These are phyloP conservation scores for Amorpha juglandis DNA, from an alignment of 2,888 invertebrate species.

Conservation along the genomic window DNA sequence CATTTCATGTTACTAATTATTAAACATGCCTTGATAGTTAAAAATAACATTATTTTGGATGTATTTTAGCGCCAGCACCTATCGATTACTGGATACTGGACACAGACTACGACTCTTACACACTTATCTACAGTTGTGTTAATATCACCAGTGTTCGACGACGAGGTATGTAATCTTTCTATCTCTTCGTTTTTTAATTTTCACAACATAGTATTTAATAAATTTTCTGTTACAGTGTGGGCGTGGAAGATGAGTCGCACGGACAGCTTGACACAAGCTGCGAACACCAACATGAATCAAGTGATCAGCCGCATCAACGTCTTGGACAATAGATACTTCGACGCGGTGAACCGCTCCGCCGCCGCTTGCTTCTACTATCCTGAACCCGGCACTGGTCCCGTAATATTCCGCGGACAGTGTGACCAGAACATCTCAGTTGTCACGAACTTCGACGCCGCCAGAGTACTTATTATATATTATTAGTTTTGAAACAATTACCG, in stretches of 20 bases:
- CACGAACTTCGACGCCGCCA: slow-evolving; percentile 42
- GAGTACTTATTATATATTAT: slow-evolving; percentile 39
- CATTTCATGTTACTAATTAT: background rate
- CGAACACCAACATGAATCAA: slow-evolving; percentile 39
- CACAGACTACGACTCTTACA: slow-evolving; percentile 78
- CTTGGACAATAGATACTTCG: slow-evolving; percentile 49
- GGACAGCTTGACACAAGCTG: slow-evolving; percentile 40
- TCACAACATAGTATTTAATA: slow-evolving; percentile 29
- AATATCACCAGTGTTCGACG: slow-evolving; percentile 21
- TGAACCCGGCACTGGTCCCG: slow-evolving; percentile 34
- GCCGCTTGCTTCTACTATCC: slow-evolving; percentile 47
- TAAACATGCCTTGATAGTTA: background rate
- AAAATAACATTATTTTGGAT: background rate
- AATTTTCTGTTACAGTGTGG: slow-evolving; percentile 38
- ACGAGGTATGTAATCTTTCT: slow-evolving; percentile 26
- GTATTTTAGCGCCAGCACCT: slow-evolving; percentile 35
- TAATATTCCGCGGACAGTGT: slow-evolving; percentile 53
- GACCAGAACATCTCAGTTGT: slow-evolving; percentile 47
- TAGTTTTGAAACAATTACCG: background rate
- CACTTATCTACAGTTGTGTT: slow-evolving; percentile 24
- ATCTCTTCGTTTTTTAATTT: no score
- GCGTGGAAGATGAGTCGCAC: slow-evolving; percentile 62
- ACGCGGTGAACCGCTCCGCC: slow-evolving; percentile 37
- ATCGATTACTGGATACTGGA: slow-evolving; percentile 52
- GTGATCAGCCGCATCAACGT: slow-evolving; percentile 44